A percentile compares a stretch with the other conserved stretches of the same genome.
These are phyloP conservation scores for Stenichneumon culpator DNA, from an alignment of 2,888 invertebrate species.

Conservation along the genomic window DNA sequence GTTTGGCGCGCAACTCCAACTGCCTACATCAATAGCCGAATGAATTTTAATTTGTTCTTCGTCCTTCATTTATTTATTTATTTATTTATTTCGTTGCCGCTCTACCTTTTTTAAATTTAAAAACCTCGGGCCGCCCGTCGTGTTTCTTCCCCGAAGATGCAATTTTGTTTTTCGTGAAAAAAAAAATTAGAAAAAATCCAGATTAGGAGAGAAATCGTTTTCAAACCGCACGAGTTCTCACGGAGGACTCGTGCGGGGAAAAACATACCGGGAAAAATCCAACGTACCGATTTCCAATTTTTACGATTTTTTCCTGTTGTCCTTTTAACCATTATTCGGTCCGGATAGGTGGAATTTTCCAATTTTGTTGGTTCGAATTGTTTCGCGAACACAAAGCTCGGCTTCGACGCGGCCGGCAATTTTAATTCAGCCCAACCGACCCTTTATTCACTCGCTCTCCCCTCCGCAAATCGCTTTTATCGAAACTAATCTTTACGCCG, in stretches of 20 bases:
- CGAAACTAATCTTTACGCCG: constrained; percentile 17
- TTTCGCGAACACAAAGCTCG: background rate
- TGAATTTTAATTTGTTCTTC: constrained; percentile 7
- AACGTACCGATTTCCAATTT: background rate
- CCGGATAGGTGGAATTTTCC: background rate
- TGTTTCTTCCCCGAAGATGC: background rate
- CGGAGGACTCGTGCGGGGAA: background rate
- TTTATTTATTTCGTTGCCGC: background rate
- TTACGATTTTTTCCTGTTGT: background rate
- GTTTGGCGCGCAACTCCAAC: constrained; percentile 1
- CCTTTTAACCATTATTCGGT: background rate
- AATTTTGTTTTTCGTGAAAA: background rate
- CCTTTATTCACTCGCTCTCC: constrained; percentile 6
- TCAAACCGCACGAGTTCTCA: background rate
- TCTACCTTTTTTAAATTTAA: background rate
- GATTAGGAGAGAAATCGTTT: too few species aligned
- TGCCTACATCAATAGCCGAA: background rate
- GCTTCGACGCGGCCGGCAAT: background rate
- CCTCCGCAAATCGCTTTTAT: constrained; percentile 9
- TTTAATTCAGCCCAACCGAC: background rate
- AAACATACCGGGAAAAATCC: background rate
- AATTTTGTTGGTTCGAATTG: constrained; percentile 12
- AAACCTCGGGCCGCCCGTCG: background rate
- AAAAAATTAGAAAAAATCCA: background rate
- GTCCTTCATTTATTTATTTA: background rate